phyloP scores from a whole-genome alignment of 2,113 vertebrate species.

The Dipodomys ordii region DNA sequence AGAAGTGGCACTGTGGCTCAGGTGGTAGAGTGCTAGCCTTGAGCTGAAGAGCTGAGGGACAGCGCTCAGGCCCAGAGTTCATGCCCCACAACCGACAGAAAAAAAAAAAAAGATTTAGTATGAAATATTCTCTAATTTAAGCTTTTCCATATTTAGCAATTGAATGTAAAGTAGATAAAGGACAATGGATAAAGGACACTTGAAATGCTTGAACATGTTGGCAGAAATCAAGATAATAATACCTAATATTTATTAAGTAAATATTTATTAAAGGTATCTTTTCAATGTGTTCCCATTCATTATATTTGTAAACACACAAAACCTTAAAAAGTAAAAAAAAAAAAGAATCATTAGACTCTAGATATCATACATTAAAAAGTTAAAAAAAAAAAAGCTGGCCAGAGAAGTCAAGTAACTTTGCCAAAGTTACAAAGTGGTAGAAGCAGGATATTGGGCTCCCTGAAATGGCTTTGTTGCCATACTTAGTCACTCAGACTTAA shows the following conservation, averaged over 20 bases:
- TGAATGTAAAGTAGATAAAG: background rate
- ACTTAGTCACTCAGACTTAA: background rate
- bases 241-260: background rate
- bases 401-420: background rate
- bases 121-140: background rate
- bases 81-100: too few species aligned
- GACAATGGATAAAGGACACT: background rate
- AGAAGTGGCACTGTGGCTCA: too few species aligned
- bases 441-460: background rate
- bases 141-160: background rate
- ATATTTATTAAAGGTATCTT: background rate
- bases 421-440: background rate
- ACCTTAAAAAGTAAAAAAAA: background rate
- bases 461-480: background rate
- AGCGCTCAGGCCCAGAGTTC: too few species aligned
- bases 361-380: background rate
- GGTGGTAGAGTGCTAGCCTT: too few species aligned
- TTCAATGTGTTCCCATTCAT: background rate
- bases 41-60: too few species aligned
- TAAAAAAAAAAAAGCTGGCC: background rate
- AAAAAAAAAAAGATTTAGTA: background rate
- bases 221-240: background rate
- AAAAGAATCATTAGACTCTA: background rate
- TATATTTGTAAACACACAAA: conserved; percentile 36
- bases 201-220: background rate